Percentiles rank a stretch among this genome's conserved stretches.
Conservation (phyloP, 2,797 vertebrate genomes). For the Pseudomugil tenellus region DNA sequence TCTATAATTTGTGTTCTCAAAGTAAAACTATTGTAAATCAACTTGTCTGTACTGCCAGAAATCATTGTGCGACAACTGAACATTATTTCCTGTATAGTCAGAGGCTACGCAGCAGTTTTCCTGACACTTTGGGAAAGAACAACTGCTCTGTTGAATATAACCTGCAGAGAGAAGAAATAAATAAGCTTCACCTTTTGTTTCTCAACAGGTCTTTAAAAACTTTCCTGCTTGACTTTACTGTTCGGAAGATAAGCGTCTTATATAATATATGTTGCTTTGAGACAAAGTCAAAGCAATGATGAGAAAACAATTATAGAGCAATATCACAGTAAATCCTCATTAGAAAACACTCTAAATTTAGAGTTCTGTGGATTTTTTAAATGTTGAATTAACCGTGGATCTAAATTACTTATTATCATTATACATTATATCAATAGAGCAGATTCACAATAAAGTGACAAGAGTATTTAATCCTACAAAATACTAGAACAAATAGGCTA, state of each 20-base stretch:
- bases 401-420: not conserved
- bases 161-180: not conserved
- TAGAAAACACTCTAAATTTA: not conserved
- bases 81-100: constrained; percentile 19
- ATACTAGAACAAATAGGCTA: too few relatives aligned
- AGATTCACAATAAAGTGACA: not conserved
- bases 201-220: not conserved
- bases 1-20: constrained; percentile 26
- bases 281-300: not conserved
- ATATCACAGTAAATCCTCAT: not conserved
- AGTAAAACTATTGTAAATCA: constrained; percentile 9
- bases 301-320: not conserved
- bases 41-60: constrained; percentile 34
- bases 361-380: not conserved
- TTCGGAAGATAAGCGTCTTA: not conserved
- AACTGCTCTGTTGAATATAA: not conserved
- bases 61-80: constrained; percentile 28
- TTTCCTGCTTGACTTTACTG: not conserved
- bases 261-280: not conserved
- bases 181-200: not conserved
- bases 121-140: constrained; percentile 6
- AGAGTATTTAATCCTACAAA: not conserved
- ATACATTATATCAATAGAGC: not conserved
- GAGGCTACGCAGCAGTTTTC: not conserved
- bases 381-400: not conserved